These are phyloP conservation scores for Cyprinodon tularosa DNA, from an alignment of 2,113 vertebrate species.

Conservation along the genomic window DNA sequence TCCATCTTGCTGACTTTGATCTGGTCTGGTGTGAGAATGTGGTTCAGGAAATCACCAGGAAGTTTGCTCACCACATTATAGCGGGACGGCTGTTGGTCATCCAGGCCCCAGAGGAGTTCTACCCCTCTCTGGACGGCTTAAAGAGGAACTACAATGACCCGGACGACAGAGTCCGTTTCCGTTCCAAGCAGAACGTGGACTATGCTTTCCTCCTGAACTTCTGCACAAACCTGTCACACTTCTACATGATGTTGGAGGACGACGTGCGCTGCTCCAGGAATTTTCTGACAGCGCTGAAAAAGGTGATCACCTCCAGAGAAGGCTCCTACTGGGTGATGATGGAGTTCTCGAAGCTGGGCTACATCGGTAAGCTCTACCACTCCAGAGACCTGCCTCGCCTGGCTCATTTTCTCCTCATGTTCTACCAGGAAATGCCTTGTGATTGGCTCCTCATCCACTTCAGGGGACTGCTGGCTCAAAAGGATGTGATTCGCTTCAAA, in stretches of 20 bases:
- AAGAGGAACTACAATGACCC: conserved; percentile 99
- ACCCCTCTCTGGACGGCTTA: conserved; percentile 91
- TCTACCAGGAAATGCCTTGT: conserved; percentile 99
- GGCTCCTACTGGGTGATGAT: conserved; percentile 97
- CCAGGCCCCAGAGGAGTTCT: conserved; percentile 93
- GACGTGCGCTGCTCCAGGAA: conserved; percentile 95
- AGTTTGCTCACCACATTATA: conserved; percentile 97
- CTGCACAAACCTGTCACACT: conserved; percentile 97
- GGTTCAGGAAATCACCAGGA: conserved; percentile 93
- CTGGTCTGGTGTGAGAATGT: conserved; percentile 90
- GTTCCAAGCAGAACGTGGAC: conserved; percentile 98
- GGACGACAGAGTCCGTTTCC: conserved; percentile 93
- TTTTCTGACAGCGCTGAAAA: conserved; percentile 95
- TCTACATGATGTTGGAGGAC: conserved; percentile 98
- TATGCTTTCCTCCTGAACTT: conserved; percentile 90
- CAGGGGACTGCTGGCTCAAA: conserved; percentile 91
- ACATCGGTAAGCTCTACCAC: conserved; percentile 97
- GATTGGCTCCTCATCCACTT: conserved; percentile 98
- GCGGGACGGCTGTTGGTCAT: conserved; percentile 94
- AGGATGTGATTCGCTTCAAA: conserved; percentile 92
- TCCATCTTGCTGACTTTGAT: conserved; percentile 95
- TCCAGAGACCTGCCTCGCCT: conserved; percentile 87
- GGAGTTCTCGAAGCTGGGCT: conserved; percentile 98
- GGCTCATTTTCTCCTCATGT: conserved; percentile 98
- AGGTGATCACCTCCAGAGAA: conserved; percentile 93